These are phyloP conservation scores for Acrocyrtus sp. DNA, from an alignment of 2,888 invertebrate species.

Conservation along the genomic window DNA sequence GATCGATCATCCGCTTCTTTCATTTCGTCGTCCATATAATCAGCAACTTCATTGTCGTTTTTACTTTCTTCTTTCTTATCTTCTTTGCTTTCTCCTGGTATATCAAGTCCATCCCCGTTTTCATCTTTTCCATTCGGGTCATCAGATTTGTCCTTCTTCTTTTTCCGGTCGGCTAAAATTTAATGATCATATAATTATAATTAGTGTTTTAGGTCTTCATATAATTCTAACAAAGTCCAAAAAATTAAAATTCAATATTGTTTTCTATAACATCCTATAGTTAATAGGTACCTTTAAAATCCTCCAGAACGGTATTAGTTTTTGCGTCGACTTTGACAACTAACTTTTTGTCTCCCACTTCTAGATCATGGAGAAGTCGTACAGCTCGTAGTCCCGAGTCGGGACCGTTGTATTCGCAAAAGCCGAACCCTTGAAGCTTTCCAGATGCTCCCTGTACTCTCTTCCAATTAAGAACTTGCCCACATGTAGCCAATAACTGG, in stretches of 20 bases:
- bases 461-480: constrained; percentile 96
- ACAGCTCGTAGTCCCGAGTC: constrained; percentile 96
- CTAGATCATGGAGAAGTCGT: constrained; percentile 88
- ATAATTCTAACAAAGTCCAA: constrained; percentile 1
- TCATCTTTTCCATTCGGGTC: constrained; percentile 62
- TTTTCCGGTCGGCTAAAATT: constrained; percentile 55
- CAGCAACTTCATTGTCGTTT: constrained; percentile 66
- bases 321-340: constrained; percentile 98
- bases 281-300: constrained; percentile 75
- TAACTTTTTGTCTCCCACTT: constrained; percentile 91
- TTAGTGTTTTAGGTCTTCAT: constrained; percentile 1
- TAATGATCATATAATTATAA: neutral
- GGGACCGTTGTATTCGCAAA: constrained; percentile 96
- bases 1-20: constrained; percentile 80
- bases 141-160: constrained; percentile 67
- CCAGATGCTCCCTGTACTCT: constrained; percentile 82
- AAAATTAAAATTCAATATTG: neutral
- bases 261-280: no score
- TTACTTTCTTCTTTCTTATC: constrained; percentile 49
- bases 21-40: constrained; percentile 81
- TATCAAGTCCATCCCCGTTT: constrained; percentile 60
- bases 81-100: constrained; percentile 46
- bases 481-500: constrained; percentile 89
- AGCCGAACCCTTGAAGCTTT: constrained; percentile 82
- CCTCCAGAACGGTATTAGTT: constrained; percentile 92